Percentiles rank a stretch among this genome's conserved stretches.
phyloP scores from a whole-genome alignment of 2,797 vertebrate species.

The Gallinago solitaria region DNA sequence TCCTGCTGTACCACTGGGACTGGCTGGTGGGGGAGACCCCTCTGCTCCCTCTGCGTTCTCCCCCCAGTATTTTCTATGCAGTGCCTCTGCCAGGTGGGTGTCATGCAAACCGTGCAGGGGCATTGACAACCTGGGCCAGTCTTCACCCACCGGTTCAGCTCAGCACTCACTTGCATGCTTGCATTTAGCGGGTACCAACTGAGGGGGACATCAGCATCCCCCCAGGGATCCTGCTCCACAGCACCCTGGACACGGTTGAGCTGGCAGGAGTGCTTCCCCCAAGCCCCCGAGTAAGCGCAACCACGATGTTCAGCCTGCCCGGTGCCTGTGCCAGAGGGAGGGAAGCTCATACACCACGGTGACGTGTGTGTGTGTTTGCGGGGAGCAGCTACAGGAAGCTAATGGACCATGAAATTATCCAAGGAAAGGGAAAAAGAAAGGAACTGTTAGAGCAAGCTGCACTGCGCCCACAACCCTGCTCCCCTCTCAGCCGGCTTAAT shows the following conservation, averaged over 20 bases:
- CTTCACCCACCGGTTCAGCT: not conserved
- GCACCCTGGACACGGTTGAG: accelerated
- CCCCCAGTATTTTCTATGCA: not conserved
- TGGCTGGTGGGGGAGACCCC: not conserved
- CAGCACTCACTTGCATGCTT: accelerated
- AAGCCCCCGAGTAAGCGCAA: not conserved
- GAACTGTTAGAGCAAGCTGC: not conserved
- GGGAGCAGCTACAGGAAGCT: not conserved
- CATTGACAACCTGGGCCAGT: not conserved
- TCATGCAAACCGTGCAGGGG: not conserved
- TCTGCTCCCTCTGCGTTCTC: not conserved
- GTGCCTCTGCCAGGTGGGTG: not conserved
- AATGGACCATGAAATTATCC: slow-evolving; percentile 42
- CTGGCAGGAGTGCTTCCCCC: not conserved
- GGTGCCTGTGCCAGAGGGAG: accelerated
- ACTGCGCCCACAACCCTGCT: not conserved
- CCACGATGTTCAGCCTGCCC: not conserved
- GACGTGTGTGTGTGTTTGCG: not conserved
- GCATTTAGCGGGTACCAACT: not conserved
- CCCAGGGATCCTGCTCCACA: not conserved
- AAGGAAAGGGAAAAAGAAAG: not conserved
- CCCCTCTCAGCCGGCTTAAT: not conserved
- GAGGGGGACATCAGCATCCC: not conserved
- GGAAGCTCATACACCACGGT: not conserved
- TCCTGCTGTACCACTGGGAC: not conserved